phyloP scores from a whole-genome alignment of 2,888 invertebrate genomes.

The Eupithecia abbreviata region DNA sequence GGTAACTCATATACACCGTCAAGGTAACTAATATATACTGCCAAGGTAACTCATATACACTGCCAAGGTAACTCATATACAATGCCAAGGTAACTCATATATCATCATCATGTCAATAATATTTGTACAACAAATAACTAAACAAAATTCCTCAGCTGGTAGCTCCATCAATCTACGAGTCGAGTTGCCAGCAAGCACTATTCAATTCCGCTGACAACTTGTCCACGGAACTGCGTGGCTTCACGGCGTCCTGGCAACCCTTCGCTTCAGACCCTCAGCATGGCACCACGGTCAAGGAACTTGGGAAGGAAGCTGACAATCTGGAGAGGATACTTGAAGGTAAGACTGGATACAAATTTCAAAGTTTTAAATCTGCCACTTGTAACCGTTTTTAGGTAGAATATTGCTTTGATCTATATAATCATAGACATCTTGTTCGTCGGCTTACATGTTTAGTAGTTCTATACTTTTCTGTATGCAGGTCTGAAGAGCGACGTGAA shows the following conservation, averaged over 20 bases:
- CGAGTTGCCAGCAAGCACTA: conserved; percentile 58
- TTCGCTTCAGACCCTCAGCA: conserved; percentile 47
- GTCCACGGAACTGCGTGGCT: conserved; percentile 49
- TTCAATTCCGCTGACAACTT: conserved; percentile 56
- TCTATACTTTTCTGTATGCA: not conserved
- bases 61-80: no score
- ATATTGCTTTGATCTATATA: no score
- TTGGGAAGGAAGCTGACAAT: conserved; percentile 36
- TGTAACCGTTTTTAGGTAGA: no score
- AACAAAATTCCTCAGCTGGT: conserved; percentile 52
- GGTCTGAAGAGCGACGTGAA: conserved; percentile 54
- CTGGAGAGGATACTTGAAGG: conserved; percentile 54
- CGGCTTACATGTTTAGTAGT: no score
- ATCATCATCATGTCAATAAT: no score
- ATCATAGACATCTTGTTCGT: no score
- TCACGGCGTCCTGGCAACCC: conserved; percentile 54
- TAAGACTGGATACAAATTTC: not conserved
- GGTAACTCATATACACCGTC: no score
- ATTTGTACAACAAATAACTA: not conserved
- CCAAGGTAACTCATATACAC: no score
- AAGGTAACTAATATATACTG: no score
- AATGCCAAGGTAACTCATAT: not conserved
- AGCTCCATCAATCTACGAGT: conserved; percentile 62
- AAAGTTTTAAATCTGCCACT: no score
- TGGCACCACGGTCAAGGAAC: conserved; percentile 33